Base-by-base conservation (phyloP, 2,113 vertebrate species). In the Oenanthe oenanthe region DNA sequence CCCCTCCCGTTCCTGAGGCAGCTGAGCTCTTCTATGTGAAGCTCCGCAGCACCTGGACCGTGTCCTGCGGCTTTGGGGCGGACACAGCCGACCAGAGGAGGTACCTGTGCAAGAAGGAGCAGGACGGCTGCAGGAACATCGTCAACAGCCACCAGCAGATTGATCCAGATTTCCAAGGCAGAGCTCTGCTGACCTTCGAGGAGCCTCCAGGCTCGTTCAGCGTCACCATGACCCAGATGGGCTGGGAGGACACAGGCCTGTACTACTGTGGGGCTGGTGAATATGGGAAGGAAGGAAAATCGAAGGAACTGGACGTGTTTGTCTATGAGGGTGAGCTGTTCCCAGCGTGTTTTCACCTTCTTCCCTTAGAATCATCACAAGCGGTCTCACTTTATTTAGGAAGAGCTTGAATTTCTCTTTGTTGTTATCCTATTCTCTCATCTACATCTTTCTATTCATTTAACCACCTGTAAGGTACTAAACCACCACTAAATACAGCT, bases 251-350 rank as follows among this genome's bases (percentile, higher is more conserved):
- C 6, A 10, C 95, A 0, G 98, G 98, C 5, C 3, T 51, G 21
- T 98, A 98, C 53, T 18, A 83, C 5, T 98, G 98, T 0, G 98
- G 98, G 21, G 91, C 12, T 0, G 96, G 95, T 3, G 2, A 3
- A 47, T 75, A 66, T 0, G 94, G 42, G 42, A 47, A 34, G 63
- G 21, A 6, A 0, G 48, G 48, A 54, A 88, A 56, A 11, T 56
- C 48, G 0, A 97, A 92, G 61, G 62, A 85, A 7, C 92, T 96
- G 96, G 94, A 98, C 0, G 58, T 98, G 53, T 97, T 98, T 4
- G 20, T 98, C 80, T 98, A 98, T 20, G 93, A 98, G 88, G 96
- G 98, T 98, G 63, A 81, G 67, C 9, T 61, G 5, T 32, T 65
- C 54, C 61, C 45, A 6, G 7, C 1, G 2, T 9, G 2, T 12